These are phyloP conservation scores for Pachymerium ferrugineum DNA, from an alignment of 2,888 invertebrate species.

Conservation along the genomic window DNA sequence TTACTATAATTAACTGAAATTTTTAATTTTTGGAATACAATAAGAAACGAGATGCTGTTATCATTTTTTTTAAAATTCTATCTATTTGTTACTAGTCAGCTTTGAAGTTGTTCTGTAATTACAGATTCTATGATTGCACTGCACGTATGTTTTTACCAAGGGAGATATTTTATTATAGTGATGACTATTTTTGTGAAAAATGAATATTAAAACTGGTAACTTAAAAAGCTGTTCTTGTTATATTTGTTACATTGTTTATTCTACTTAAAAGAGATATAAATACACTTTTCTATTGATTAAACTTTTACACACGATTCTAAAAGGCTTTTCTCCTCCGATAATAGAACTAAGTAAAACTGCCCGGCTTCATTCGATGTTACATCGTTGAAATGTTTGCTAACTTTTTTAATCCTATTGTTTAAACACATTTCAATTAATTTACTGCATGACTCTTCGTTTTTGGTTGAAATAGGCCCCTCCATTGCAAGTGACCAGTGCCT, in stretches of 20 bases:
- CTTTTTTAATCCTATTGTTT: not conserved
- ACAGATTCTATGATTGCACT: not conserved
- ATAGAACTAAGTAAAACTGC: not conserved
- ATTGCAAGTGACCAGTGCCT: not conserved
- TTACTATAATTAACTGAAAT: no score
- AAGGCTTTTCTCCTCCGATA: not conserved
- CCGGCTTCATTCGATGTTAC: no score
- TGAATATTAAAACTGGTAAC: not conserved
- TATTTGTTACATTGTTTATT: no score
- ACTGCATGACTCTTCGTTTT: not conserved
- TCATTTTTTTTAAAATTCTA: no score
- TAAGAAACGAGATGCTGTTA: no score
- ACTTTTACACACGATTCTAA: no score
- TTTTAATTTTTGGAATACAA: no score
- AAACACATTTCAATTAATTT: not conserved
- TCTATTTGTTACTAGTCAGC: no score
- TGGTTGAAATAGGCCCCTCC: not conserved
- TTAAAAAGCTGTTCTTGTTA: no score
- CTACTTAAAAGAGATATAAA: no score
- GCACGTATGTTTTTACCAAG: not conserved
- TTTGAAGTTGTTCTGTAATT: not conserved
- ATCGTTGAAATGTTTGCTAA: not conserved
- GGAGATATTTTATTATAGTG: conserved; percentile 1
- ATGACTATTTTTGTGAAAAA: not conserved
- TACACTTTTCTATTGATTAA: no score